Evolutionary conservation across 92 coral and sea anemone species (phyloP).

Genomic region (Paragorgia papillata): DNA sequence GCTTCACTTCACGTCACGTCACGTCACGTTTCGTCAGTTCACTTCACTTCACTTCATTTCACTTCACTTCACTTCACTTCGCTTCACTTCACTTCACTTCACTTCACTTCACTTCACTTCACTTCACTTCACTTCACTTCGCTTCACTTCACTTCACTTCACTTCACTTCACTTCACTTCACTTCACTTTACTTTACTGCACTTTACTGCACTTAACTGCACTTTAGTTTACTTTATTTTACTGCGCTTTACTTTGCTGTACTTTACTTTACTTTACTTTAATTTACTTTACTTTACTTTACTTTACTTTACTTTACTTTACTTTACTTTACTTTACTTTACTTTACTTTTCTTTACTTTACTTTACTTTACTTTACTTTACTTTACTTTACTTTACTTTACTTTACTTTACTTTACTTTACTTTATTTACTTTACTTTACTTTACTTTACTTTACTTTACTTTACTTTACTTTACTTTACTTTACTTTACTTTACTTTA

Average conservation of each 20-base stretch:
- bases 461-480: neutral
- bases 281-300: conserved; percentile 15
- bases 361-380: too few relatives aligned
- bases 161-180: neutral
- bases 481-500: too few relatives aligned
- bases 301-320: conserved; percentile 9
- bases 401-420: neutral
- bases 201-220: neutral
- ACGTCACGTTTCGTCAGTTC: neutral
- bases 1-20: conserved; percentile 7
- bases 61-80: conserved; percentile 16
- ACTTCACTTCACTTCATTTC: conserved; percentile 4
- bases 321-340: conserved; percentile 17
- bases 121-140: conserved; percentile 23
- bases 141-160: neutral
- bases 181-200: too few relatives aligned
- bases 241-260: neutral
- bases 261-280: conserved; percentile 25
- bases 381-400: conserved; percentile 7
- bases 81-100: conserved; percentile 28
- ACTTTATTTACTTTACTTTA: neutral
- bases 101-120: conserved; percentile 37
- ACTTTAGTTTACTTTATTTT: conserved; percentile 11
- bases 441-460: neutral
- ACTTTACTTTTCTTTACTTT: conserved; percentile 13